A percentile compares a stretch with the other conserved stretches of the same genome.
These are phyloP conservation scores for Diacarnus erythraeanus DNA, from an alignment of 37 sponge, comb jelly and placozoan genomes.

Conservation along the genomic window DNA sequence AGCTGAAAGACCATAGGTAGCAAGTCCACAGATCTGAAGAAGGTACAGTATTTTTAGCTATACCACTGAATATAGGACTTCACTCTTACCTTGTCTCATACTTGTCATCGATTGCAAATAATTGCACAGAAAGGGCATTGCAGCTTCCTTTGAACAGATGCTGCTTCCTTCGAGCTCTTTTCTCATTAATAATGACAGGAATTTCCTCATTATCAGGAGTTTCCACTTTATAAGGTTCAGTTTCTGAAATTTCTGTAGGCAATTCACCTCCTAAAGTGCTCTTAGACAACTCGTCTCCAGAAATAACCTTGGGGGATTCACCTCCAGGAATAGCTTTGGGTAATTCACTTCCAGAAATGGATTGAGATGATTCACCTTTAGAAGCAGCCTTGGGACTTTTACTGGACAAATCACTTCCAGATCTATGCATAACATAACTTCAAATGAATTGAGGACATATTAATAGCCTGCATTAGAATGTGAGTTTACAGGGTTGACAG, in stretches of 20 bases:
- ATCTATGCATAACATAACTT: too few relatives aligned
- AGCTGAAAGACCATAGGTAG: conserved; percentile 79
- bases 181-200: not conserved
- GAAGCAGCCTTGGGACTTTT: too few relatives aligned
- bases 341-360: too few relatives aligned
- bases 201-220: not conserved
- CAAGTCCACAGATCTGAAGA: conserved; percentile 78
- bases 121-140: conserved; percentile 80
- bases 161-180: not conserved
- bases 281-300: too few relatives aligned
- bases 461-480: too few relatives aligned
- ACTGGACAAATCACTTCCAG: too few relatives aligned
- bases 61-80: not conserved
- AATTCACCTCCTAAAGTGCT: too few relatives aligned
- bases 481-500: too few relatives aligned
- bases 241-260: not conserved
- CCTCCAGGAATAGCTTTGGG: too few relatives aligned
- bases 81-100: conserved; percentile 87
- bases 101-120: conserved; percentile 92
- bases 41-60: not conserved
- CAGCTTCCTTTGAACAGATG: conserved; percentile 34
- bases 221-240: not conserved
- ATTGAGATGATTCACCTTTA: too few relatives aligned
- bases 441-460: too few relatives aligned
- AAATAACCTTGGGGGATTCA: too few relatives aligned